Percentiles rank a stretch among this genome's conserved stretches.
These are phyloP conservation scores for Psittacula cyanocephala DNA, from an alignment of 2,113 vertebrate genomes.

Conservation along the genomic window DNA sequence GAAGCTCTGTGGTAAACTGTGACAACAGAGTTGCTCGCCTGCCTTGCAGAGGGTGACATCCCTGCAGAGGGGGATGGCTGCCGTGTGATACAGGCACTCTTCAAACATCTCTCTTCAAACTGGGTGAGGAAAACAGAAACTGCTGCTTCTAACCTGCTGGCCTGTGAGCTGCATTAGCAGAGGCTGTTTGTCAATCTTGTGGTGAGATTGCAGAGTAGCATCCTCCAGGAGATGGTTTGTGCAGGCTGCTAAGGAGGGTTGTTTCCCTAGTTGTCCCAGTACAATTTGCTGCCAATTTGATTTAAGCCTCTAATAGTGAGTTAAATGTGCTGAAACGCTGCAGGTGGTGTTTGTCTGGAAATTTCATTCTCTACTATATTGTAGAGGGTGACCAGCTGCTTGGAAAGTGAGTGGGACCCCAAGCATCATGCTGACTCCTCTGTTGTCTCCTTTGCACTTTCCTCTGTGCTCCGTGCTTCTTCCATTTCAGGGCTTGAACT, in stretches of 20 bases:
- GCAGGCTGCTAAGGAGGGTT: not conserved
- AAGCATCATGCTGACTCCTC: accelerated
- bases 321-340: not conserved
- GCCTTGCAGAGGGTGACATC: not conserved
- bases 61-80: not conserved
- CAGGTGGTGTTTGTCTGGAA: not conserved
- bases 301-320: not conserved
- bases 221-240: not conserved
- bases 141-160: accelerated
- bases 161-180: not conserved
- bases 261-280: not conserved
- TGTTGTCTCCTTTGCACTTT: not conserved
- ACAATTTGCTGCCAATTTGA: not conserved
- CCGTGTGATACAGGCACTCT: not conserved
- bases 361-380: not conserved
- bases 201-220: accelerated
- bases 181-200: accelerated
- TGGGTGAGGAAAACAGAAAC: not conserved
- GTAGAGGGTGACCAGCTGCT: not conserved
- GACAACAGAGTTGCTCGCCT: accelerated
- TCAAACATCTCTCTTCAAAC: not conserved
- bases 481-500: not conserved
- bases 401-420: accelerated
- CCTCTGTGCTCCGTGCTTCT: not conserved
- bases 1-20: not conserved